phyloP scores from a whole-genome alignment of 2,797 vertebrate genomes.

The Cynopterus sphinx region DNA sequence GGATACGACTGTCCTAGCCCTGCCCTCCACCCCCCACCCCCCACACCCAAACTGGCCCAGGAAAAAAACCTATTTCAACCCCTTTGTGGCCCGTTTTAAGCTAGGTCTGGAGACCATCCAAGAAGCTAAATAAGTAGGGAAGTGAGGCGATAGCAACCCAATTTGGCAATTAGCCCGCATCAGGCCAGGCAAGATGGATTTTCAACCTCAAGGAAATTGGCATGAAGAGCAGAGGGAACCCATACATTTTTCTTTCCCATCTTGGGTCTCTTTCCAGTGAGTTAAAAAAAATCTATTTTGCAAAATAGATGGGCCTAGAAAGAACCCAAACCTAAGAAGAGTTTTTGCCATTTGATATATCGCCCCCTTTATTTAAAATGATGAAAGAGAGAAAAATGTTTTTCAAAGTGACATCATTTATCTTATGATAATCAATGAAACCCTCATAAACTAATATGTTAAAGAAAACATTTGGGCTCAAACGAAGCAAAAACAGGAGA shows the following conservation, averaged over 20 bases:
- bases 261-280: slow-evolving; percentile 67
- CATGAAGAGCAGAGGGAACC: slow-evolving; percentile 71
- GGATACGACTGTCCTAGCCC: background rate
- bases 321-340: slow-evolving; percentile 65
- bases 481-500: slow-evolving; percentile 26
- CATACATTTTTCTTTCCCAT: slow-evolving; percentile 68
- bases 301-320: slow-evolving; percentile 72
- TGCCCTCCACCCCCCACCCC: background rate
- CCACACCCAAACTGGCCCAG: background rate
- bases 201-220: slow-evolving; percentile 70
- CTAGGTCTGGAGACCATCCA: slow-evolving; percentile 66
- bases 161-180: slow-evolving; percentile 74
- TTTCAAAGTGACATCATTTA: slow-evolving; percentile 69
- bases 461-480: slow-evolving; percentile 67
- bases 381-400: slow-evolving; percentile 76
- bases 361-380: slow-evolving; percentile 70
- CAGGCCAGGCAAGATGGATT: slow-evolving; percentile 64
- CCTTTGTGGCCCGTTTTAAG: slow-evolving; percentile 54
- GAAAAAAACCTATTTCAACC: slow-evolving; percentile 47
- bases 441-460: slow-evolving; percentile 60
- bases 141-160: slow-evolving; percentile 55
- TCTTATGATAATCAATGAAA: slow-evolving; percentile 77
- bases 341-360: slow-evolving; percentile 67
- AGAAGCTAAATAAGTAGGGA: slow-evolving; percentile 68
- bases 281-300: slow-evolving; percentile 75